phyloP scores from a whole-genome alignment of 2,888 invertebrate genomes.

The Parnassius mnemosyne region DNA sequence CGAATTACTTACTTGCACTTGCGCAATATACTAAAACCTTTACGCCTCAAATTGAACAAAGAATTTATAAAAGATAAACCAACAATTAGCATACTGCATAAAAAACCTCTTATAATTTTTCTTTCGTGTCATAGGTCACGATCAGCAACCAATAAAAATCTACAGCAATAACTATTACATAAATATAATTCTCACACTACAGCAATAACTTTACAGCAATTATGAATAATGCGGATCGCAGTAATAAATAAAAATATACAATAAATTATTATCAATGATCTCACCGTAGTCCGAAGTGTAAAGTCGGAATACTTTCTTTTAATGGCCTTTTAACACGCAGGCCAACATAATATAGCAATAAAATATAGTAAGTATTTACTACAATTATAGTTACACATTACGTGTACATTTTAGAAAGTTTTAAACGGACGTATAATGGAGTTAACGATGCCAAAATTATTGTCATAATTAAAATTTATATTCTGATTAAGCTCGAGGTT shows the following conservation, averaged over 20 bases:
- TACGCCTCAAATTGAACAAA: no score
- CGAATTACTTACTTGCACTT: no score
- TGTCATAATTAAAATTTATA: not conserved
- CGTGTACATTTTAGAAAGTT: no score
- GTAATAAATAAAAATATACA: not conserved
- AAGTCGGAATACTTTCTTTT: not conserved
- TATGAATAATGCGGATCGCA: no score
- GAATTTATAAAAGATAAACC: no score
- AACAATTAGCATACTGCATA: no score
- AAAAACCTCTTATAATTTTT: no score
- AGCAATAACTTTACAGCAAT: not conserved
- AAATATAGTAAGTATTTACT: not conserved
- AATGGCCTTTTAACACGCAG: not conserved
- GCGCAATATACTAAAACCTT: no score
- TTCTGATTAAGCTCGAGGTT: no score
- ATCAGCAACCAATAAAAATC: not conserved
- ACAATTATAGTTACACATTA: not conserved
- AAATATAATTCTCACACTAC: not conserved
- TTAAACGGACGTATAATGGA: no score
- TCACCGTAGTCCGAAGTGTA: not conserved
- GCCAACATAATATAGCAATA: no score
- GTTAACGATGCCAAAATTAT: not conserved
- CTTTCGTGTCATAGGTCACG: constrained; percentile 4
- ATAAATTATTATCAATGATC: constrained; percentile 1
- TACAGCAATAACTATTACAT: not conserved